phyloP scores from a whole-genome alignment of 2,113 vertebrate species.

The Corythaeola cristata region DNA sequence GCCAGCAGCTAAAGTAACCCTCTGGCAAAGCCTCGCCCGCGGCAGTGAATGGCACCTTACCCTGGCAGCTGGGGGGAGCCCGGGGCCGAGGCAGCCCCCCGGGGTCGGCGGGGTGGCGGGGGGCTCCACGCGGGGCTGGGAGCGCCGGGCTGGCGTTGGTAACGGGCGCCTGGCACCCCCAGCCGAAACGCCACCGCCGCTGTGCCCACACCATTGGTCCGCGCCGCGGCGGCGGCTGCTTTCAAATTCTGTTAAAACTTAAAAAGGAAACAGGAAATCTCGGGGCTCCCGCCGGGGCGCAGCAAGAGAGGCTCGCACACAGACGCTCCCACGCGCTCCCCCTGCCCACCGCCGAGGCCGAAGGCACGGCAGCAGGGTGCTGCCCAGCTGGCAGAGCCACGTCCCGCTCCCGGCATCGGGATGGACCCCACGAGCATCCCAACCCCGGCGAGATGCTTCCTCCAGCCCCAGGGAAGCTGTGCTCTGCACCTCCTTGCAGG shows the following conservation, averaged over 20 bases:
- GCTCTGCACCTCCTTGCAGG: fast-evolving
- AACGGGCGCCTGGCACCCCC: constrained; percentile 44
- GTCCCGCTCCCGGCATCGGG: neutral
- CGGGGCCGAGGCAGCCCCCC: neutral
- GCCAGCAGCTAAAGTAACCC: neutral
- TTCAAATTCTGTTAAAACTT: constrained; percentile 70
- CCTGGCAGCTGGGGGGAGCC: neutral
- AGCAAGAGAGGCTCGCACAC: constrained; percentile 14
- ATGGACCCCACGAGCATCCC: neutral
- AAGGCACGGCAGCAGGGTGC: neutral
- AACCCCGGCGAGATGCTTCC: no score
- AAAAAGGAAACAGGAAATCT: constrained; percentile 82
- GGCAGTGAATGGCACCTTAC: neutral
- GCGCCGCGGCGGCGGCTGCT: constrained; percentile 33
- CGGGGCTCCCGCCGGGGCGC: constrained; percentile 25
- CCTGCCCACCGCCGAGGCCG: constrained; percentile 46
- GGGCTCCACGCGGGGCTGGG: neutral
- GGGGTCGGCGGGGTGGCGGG: neutral
- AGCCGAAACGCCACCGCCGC: neutral
- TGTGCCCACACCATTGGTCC: constrained; percentile 65
- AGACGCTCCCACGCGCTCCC: neutral
- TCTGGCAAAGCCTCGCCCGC: neutral
- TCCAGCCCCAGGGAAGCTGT: neutral
- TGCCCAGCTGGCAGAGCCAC: neutral
- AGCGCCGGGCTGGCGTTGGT: neutral